Evolutionary conservation across 1,140 invertebrate genomes (phyloP).

Genomic region (Drosophila chauvacae): DNA sequence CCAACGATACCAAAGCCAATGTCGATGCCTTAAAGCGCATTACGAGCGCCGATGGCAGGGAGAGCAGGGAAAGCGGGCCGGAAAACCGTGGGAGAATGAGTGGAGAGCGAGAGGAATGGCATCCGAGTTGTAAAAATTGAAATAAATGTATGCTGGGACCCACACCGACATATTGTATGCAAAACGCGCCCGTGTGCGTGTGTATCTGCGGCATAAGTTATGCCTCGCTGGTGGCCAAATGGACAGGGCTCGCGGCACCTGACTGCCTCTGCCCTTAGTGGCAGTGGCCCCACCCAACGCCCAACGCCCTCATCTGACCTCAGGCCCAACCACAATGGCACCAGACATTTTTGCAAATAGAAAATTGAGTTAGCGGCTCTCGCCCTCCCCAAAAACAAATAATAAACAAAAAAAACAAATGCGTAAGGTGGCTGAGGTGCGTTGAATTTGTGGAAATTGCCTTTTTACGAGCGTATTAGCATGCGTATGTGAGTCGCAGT

Average conservation of each 20-base stretch:
- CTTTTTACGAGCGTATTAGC: constrained; percentile 83
- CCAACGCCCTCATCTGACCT: constrained; percentile 34
- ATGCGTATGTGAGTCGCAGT: constrained; percentile 42
- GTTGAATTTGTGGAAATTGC: constrained; percentile 79
- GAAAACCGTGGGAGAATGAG: neutral
- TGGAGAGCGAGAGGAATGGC: constrained; percentile 32
- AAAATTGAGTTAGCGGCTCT: constrained; percentile 76
- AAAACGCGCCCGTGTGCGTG: constrained; percentile 35
- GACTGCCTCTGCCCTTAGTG: neutral
- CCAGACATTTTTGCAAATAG: constrained; percentile 72
- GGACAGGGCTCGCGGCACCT: constrained; percentile 41
- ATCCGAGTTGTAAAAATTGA: constrained; percentile 73
- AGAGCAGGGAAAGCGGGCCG: neutral
- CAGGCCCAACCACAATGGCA: constrained; percentile 45
- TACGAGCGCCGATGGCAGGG: constrained; percentile 20
- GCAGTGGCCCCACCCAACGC: neutral
- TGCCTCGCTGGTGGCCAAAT: constrained; percentile 51
- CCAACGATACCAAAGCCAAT: constrained; percentile 47
- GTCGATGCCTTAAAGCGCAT: constrained; percentile 58
- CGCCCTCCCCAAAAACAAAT: constrained; percentile 13
- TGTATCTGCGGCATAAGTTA: constrained; percentile 68
- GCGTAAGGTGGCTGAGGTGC: constrained; percentile 60
- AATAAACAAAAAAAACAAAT: constrained; percentile 45
- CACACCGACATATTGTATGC: constrained; percentile 53
- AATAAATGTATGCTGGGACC: constrained; percentile 73